Evolutionary conservation across 2,888 invertebrate species (phyloP), one percentile per base, ranked within the genome.

Genomic region (Drosophila meridionalis): DNA sequence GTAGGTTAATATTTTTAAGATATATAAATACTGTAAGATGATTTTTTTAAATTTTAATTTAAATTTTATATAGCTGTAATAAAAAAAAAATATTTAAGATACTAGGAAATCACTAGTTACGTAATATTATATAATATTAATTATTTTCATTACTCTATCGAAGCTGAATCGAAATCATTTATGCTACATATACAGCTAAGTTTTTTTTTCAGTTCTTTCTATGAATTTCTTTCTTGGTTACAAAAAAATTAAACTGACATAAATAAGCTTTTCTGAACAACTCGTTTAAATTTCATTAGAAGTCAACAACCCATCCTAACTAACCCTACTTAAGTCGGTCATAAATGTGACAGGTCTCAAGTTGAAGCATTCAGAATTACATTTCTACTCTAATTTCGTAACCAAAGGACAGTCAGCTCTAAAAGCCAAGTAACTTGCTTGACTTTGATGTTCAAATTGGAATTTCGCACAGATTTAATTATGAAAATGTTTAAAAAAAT

Each of bases 391-490:
- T 3, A 4, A 26, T n/a, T 28, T 55, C 12, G 28, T 48, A 9
- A 34, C 4, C 12, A 56, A 4, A 30, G 42, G 30, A 43, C 32
- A 50, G 12, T 42, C 3, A 9, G 28, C 40, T 40, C 38, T 40
- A 61, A 69, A 43, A 38, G 34, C 2, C 14, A 20, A 32, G 20
- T 32, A 40, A 28, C 26, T 20, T 8, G 12, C 14, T 34, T 43
- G 9, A n/a, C 63, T 71, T 76, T 73, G 71, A 80, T 65, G 70
- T 67, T 58, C 14, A 58, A 69, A 63, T 48, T 48, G 55, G 67
- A 86, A 86, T 88, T 76, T 76, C 86, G 73, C 52, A 30, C n/a
- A 59, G 68, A 76, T 74, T 83, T 74, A 63, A 80, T 80, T 75
- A 75, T 45, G 48, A 57, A 47, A 47, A 26, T 4, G 34, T 28